These are phyloP conservation scores for Conopomorpha cramerella DNA, from an alignment of 1,140 invertebrate genomes.

Conservation along the genomic window DNA sequence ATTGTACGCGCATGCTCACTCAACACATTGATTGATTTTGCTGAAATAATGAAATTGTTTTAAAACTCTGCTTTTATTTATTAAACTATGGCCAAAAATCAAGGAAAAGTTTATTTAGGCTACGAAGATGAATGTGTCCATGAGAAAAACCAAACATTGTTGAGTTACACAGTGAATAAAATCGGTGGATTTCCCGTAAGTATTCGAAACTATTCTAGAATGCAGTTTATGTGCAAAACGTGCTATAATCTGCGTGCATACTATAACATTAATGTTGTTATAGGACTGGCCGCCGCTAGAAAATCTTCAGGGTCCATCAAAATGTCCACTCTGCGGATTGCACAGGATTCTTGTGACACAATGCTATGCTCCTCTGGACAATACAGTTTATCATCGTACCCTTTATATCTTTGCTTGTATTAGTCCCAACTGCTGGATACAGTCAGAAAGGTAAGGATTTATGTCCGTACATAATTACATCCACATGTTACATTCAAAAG, in stretches of 20 bases:
- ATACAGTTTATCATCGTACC: conserved; percentile 78
- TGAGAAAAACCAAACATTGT: conserved; percentile 24
- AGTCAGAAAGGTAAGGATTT: conserved; percentile 48
- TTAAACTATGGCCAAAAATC: conserved; percentile 38
- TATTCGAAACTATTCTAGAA: conserved; percentile 4
- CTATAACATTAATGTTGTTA: too few relatives aligned
- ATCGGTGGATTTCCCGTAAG: conserved; percentile 40
- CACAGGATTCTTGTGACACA: conserved; percentile 74
- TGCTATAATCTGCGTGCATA: conserved; percentile 1
- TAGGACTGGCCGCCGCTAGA: conserved; percentile 72
- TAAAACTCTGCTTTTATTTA: too few relatives aligned
- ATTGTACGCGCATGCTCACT: too few relatives aligned
- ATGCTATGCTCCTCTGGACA: conserved; percentile 81
- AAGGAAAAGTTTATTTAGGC: conserved; percentile 35
- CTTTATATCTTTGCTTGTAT: conserved; percentile 84
- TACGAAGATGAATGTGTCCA: conserved; percentile 34
- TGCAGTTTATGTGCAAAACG: conserved; percentile 6
- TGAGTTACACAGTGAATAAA: conserved; percentile 38
- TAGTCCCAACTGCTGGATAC: conserved; percentile 82
- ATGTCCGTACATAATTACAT: background rate
- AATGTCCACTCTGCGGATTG: conserved; percentile 75
- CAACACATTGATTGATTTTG: too few relatives aligned
- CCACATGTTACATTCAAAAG: background rate
- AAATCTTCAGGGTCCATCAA: conserved; percentile 58
- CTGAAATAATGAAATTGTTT: too few relatives aligned